A percentile compares a stretch with the other conserved stretches of the same genome.
Conservation (phyloP, 1,140 invertebrate genomes). For the Dermatophagoides farinae region DNA sequence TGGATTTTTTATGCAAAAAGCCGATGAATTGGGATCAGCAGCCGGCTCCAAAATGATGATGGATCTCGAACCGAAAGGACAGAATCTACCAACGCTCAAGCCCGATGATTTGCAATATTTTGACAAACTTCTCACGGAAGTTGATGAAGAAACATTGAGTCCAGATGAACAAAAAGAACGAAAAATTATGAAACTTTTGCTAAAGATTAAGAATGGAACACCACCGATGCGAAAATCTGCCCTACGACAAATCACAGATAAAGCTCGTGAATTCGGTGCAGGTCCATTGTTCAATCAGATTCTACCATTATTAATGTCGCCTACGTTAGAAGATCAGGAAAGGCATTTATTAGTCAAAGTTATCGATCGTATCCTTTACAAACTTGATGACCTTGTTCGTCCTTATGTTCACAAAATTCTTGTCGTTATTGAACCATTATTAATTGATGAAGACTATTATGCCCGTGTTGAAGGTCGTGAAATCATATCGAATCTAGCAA, state of each 20-base stretch:
- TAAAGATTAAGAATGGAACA: constrained; percentile 99
- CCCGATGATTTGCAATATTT: constrained; percentile 99
- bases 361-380: constrained; percentile 94
- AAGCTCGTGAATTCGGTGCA: constrained; percentile 91
- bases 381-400: constrained; percentile 90
- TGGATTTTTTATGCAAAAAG: constrained; percentile 80
- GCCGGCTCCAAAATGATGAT: constrained; percentile 50
- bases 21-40: constrained; percentile 36
- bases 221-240: constrained; percentile 98
- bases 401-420: constrained; percentile 99
- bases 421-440: constrained; percentile 92
- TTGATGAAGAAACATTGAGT: constrained; percentile 83
- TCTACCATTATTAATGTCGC: constrained; percentile 91
- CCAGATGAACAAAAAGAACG: constrained; percentile 94
- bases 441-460: constrained; percentile 99
- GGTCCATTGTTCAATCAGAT: constrained; percentile 98
- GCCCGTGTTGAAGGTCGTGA: constrained; percentile 96
- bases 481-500: constrained; percentile 97
- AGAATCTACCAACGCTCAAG: constrained; percentile 92
- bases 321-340: constrained; percentile 96
- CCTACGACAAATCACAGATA: constrained; percentile 91
- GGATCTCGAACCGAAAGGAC: constrained; percentile 84
- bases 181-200: constrained; percentile 93
- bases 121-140: constrained; percentile 89
- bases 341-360: constrained; percentile 98